Base-by-base conservation (phyloP, 1,140 invertebrate species). In the Pteromalus puparum region DNA sequence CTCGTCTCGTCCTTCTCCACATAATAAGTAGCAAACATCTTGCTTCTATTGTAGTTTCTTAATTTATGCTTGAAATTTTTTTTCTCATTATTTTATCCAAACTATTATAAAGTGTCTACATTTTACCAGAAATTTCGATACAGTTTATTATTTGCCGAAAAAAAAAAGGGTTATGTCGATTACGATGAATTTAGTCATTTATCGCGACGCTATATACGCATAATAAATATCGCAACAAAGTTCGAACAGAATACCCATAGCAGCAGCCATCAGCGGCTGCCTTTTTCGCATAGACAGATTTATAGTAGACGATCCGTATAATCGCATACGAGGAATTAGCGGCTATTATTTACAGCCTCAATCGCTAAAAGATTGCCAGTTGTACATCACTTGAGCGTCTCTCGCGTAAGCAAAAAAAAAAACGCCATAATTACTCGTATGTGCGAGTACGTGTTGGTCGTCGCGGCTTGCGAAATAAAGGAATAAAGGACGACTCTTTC, bases 1-100 rank as follows among this genome's bases (percentile, higher is more conserved):
- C 70, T 85, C 86, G 89, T 85, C 88, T 89, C 70, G 88, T 90
- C 86, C 87, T 81, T 81, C 86, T 90, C 90, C 89, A 91, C 90
- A 90, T 91, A 91, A 90, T 91, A 90, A 86, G 73, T 83, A 53
- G 76, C 86, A 61, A 86, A 90, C 89, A 90, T 90, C 88, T 90
- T 90, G 88, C 48, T 70, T 80, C 73, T 18, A 34, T 34, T 34
- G 30, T 34, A 28, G 1, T 79, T 80, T 34, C 24, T 84, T 2
- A 12, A 42, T 79, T 79, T 3, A 12, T 12, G 30, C 24, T 53
- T 2, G 18, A 53, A 13, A 48, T 48, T 48, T 9, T 48, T 48
- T 48, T 48, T n/a, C n/a, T n/a, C 10, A 10, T 48, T 48, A 48
- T 48, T 48, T 18, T 53, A 21, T 53, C 18, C 48, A 15, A 53